Percentiles rank a stretch among this genome's conserved stretches.
Evolutionary conservation across 2,888 invertebrate species (phyloP).

Genomic region (Panopea generosa): DNA sequence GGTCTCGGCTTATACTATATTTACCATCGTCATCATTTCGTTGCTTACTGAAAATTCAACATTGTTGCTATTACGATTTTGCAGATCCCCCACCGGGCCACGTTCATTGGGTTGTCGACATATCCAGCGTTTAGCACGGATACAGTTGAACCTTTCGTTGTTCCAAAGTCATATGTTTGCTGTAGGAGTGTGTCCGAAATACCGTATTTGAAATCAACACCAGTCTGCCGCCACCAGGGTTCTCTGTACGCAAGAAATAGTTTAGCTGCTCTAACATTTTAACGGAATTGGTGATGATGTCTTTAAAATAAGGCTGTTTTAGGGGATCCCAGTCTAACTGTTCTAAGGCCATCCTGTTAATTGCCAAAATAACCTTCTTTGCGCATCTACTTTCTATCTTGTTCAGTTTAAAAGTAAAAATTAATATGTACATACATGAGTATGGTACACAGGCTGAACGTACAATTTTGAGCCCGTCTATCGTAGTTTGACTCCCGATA

Average conservation of each 20-base stretch:
- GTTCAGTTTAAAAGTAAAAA: no score
- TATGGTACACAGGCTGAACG: no score
- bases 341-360: conserved; percentile 25
- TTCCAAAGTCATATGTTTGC: conserved; percentile 21
- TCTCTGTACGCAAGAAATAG: conserved; percentile 12
- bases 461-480: no score
- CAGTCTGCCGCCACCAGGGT: conserved; percentile 5
- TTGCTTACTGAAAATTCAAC: no score
- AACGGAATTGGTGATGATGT: conserved; percentile 7
- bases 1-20: conserved; percentile 22
- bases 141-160: background rate
- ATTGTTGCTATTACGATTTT: no score
- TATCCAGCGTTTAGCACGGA: conserved; percentile 7
- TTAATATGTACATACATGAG: no score
- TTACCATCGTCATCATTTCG: no score
- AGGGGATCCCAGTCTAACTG: conserved; percentile 32
- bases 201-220: background rate
- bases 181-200: conserved; percentile 15
- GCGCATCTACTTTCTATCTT: conserved; percentile 15
- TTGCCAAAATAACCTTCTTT: conserved; percentile 36
- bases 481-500: no score
- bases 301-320: conserved; percentile 3
- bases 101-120: background rate
- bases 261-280: background rate
- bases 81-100: no score